Base-by-base conservation (phyloP, 2,113 vertebrate species). In the Anolis carolinensis region DNA sequence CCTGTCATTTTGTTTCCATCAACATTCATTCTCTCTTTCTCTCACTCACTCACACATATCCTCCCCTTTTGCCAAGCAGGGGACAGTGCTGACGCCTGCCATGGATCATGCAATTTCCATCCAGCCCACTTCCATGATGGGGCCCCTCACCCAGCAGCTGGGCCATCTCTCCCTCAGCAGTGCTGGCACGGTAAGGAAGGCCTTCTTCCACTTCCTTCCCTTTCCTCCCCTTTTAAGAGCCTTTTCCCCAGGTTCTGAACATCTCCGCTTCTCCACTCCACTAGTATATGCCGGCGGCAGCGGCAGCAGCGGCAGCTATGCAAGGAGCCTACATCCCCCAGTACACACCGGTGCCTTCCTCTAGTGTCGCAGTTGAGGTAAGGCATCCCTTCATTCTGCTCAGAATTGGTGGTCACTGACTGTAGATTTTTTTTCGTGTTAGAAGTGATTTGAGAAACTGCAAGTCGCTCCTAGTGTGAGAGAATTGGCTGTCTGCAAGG, bases 291-390 rank as follows among this genome's bases (percentile, higher is more conserved):
- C 97, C 98, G 73, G 91, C 97, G 11, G 97, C 97, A 89, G 93
- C 97, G 85, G 95, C 98, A 77, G 91, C 97, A 13, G 97, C 97
- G 89, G 93, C 97, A 86, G 95, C 98, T 88, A 92, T 99, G 96
- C 98, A 97, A 91, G 98, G 98, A 93, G 96, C 97, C 75, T 98
- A 97, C 95, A 94, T 99, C 89, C 97, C 98, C 88, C 98, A 97
- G 94, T 98, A 97, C 92, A 94, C 97, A 72, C 96, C 98, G 85
- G 97, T 97, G 97, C 97, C 97, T 96, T 95, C 97, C 84, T 93
- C 97, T 86, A 96, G 93, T 81, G 95, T 98, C 72, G 95, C 97
- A 78, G 97, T 97, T 1, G 98, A 98, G 97, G 98, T 98, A 96
- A 94, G 92, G 55, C 11, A 25, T 83, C 68, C 25, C 48, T 34